Conservation (phyloP, 2,113 vertebrate species). For the Elaphurus davidianus region DNA sequence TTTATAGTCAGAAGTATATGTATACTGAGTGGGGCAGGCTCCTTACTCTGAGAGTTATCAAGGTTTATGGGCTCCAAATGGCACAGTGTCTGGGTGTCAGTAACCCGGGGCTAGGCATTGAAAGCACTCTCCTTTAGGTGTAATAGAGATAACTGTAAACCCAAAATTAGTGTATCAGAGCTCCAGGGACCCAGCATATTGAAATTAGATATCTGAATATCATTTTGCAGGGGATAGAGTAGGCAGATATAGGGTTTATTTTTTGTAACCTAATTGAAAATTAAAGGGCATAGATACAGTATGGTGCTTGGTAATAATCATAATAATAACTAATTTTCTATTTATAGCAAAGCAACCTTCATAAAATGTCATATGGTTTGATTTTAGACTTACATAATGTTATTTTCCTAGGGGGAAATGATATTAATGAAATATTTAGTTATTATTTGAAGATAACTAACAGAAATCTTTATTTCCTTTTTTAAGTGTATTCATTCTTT, state of each 20-base stretch:
- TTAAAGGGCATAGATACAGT: neutral
- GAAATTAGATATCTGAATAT: constrained; percentile 45
- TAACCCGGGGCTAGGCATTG: neutral
- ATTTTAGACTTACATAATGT: neutral
- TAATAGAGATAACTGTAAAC: constrained; percentile 22
- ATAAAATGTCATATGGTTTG: neutral
- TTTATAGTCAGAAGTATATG: neutral
- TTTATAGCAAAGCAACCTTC: neutral
- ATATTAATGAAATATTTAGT: neutral
- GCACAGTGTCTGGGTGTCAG: neutral
- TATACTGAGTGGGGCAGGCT: neutral
- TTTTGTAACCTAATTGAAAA: constrained; percentile 17
- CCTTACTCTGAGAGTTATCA: constrained; percentile 5
- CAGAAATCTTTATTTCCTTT: neutral
- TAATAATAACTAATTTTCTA: constrained; percentile 21
- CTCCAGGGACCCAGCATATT: constrained; percentile 33
- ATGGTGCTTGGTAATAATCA: neutral
- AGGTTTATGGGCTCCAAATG: neutral
- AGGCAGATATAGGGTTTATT: constrained; percentile 26
- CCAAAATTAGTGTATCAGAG: constrained; percentile 38
- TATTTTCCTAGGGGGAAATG: neutral
- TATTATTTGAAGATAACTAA: neutral
- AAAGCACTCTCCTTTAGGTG: constrained; percentile 48
- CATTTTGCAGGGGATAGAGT: constrained; percentile 52
- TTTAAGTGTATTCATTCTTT: neutral